Conservation (phyloP, 92 coral and sea anemone species). For the Phenganax marumi region DNA sequence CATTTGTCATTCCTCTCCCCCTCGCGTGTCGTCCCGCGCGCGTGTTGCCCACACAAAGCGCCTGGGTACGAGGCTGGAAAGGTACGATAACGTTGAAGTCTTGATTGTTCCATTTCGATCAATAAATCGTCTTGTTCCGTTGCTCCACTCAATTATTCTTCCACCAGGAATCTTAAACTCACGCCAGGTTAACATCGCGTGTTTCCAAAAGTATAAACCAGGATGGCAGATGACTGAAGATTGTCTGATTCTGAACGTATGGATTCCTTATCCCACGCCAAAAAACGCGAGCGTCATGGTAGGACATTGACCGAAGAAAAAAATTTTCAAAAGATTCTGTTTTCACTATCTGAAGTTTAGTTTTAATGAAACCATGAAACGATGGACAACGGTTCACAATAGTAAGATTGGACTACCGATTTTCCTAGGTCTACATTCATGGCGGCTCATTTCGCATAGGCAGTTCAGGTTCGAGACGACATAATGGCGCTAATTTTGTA, state of each 20-base stretch:
- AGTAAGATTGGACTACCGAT: too few relatives aligned
- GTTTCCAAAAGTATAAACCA: neutral
- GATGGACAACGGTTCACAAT: too few relatives aligned
- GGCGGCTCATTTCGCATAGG: constrained; percentile 2
- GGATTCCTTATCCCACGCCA: constrained; percentile 9
- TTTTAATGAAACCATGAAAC: neutral
- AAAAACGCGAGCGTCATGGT: constrained; percentile 29
- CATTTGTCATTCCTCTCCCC: too few relatives aligned
- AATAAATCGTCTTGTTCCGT: neutral
- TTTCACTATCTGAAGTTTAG: neutral
- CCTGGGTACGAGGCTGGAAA: too few relatives aligned
- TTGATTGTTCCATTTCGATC: neutral
- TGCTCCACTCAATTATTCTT: neutral
- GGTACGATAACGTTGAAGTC: neutral
- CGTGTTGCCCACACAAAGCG: too few relatives aligned
- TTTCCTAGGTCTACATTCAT: constrained; percentile 22
- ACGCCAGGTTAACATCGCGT: neutral
- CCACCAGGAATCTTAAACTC: neutral
- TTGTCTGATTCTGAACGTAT: constrained; percentile 23
- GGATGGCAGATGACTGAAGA: constrained; percentile 12
- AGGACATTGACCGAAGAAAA: neutral
- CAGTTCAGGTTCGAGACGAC: neutral
- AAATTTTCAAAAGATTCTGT: neutral
- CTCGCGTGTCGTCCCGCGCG: too few relatives aligned
- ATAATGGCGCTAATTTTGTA: constrained; percentile 15